Conservation (phyloP, 37 sponge, comb jelly and placozoan species). For the Oscarella lobularis region DNA sequence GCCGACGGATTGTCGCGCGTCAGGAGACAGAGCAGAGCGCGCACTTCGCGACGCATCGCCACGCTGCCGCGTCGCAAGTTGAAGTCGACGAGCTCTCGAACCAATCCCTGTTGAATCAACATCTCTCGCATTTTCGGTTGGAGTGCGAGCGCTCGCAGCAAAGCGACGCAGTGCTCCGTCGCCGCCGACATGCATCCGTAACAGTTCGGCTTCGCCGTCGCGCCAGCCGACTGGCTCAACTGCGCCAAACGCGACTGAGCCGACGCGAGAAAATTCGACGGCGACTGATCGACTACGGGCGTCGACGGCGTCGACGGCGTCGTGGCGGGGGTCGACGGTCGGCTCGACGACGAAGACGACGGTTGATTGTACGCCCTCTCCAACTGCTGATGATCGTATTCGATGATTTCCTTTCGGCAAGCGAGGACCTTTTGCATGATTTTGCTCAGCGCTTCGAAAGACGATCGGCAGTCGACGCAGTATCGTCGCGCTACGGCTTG, state of each 20-base stretch:
- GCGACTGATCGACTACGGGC: neutral
- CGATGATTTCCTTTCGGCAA: conserved; percentile 60
- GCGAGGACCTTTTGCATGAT: conserved; percentile 64
- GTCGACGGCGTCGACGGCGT: neutral
- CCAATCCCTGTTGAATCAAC: conserved; percentile 35
- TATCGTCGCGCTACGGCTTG: conserved; percentile 52
- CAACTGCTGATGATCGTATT: conserved; percentile 56
- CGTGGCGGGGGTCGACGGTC: neutral
- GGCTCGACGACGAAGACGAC: too few relatives aligned
- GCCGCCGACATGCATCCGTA: conserved; percentile 73
- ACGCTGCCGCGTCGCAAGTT: conserved; percentile 43
- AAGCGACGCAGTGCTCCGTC: conserved; percentile 63
- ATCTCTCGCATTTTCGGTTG: conserved; percentile 19
- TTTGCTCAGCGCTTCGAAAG: conserved; percentile 68
- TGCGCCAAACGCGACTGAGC: neutral
- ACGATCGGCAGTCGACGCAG: conserved; percentile 57
- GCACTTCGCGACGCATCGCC: conserved; percentile 28
- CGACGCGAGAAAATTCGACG: neutral
- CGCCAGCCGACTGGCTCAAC: neutral
- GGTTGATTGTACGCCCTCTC: conserved; percentile 7
- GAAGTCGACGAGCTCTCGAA: conserved; percentile 55
- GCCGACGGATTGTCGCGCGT: conserved; percentile 47
- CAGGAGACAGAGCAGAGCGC: conserved; percentile 59
- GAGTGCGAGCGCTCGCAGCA: conserved; percentile 62
- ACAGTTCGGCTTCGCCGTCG: conserved; percentile 28